phyloP scores from a whole-genome alignment of 23 tunicate genomes.

The Styela clava region DNA sequence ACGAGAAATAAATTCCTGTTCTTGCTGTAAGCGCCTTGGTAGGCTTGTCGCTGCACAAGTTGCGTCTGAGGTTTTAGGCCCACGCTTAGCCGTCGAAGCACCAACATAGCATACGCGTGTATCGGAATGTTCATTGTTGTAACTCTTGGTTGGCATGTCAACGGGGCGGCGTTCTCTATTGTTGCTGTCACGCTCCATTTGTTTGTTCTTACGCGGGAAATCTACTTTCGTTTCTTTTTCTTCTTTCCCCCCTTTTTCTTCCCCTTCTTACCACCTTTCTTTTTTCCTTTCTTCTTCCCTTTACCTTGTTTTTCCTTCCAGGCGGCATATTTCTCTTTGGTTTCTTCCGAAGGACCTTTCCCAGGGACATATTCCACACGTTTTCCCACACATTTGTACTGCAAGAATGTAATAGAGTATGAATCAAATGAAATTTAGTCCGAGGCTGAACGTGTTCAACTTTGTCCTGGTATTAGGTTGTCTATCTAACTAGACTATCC shows the following conservation, averaged over 20 bases:
- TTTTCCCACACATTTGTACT: constrained; percentile 64
- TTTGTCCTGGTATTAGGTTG: too few relatives aligned
- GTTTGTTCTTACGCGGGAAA: too few relatives aligned
- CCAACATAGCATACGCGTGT: too few relatives aligned
- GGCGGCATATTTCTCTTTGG: constrained; percentile 81
- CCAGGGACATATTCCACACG: constrained; percentile 86
- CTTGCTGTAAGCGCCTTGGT: not conserved
- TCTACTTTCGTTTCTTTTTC: constrained; percentile 23
- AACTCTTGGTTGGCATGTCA: not conserved
- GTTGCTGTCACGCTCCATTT: not conserved
- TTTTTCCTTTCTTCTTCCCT: constrained; percentile 37
- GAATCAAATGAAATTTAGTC: not conserved
- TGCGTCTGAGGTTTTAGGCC: too few relatives aligned
- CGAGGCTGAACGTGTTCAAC: too few relatives aligned
- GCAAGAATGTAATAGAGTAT: constrained; percentile 8
- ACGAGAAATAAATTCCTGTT: not conserved
- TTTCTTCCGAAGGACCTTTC: constrained; percentile 76
- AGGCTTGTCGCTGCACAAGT: too few relatives aligned
- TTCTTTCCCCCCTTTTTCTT: constrained; percentile 33
- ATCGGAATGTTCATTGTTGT: too few relatives aligned
- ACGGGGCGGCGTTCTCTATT: constrained; percentile 3
- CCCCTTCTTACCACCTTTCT: not conserved
- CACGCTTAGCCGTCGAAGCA: too few relatives aligned
- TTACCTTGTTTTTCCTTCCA: constrained; percentile 87
- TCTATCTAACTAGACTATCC: too few relatives aligned